Evolutionary conservation across 2,113 vertebrate species (phyloP), one percentile per base, ranked within the genome.

Genomic region (Motacilla tschutschensis): DNA sequence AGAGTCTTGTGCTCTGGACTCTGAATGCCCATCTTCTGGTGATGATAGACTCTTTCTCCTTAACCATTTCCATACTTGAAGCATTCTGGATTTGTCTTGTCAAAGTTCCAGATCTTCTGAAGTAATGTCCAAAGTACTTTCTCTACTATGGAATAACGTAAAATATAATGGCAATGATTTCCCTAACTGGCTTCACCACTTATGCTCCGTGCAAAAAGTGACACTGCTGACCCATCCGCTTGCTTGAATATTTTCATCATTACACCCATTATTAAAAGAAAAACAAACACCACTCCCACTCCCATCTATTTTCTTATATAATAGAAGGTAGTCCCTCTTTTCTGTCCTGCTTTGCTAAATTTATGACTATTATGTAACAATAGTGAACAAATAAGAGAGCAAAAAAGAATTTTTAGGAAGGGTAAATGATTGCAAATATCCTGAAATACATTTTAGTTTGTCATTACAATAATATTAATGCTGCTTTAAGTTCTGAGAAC

Each of bases 161-260:
- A 62, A 44, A 62, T 26, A 20, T 2, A 46, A 47, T 16, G 12
- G 11, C 8, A 57, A 62, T 5, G 4, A 21, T 63, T 77, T 83
- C 16, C 53, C 6, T 46, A 71, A n/a, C 5, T 35, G n/a, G 10
- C 4, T 71, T 74, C 17, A 17, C 17, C 66, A 43, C 12, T 63
- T 44, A 16, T 24, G 19, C 20, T 59, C 31, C 38, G 31, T 22
- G 33, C 26, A 64, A 64, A 77, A 59, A 2, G 4, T 58, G 6
- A 83, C 21, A 44, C 43, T 36, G 7, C 6, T 59, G 44, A 84
- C 7, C 20, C 19, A 63, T 35, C 7, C 0, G 0, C 9, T 73
- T 79, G 10, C 18, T 82, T 79, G 51, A 48, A 54, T 54, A 22
- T 20, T 72, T 86, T 75, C 31, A 40, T n/a, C 3, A 33, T 71